Percentiles rank a stretch among this genome's conserved stretches.
These are phyloP conservation scores for Ailuropoda melanoleuca DNA, from an alignment of 2,113 vertebrate species.

Conservation along the genomic window DNA sequence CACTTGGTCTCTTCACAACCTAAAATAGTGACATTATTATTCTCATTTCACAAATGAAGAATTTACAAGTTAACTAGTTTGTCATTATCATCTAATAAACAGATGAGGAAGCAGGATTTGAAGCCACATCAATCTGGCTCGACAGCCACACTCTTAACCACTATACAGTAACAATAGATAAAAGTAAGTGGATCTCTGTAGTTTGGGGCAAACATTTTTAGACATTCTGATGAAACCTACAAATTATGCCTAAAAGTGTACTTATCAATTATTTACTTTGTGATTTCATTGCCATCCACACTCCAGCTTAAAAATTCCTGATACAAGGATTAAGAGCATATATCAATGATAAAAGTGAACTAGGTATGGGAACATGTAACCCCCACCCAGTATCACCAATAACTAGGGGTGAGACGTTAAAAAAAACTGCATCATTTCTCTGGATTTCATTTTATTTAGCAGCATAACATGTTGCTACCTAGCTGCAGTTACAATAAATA, in stretches of 20 bases:
- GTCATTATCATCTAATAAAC: background rate
- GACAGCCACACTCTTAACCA: background rate
- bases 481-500: background rate
- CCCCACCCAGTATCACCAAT: background rate
- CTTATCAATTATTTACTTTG: background rate
- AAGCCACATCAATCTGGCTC: background rate
- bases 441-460: background rate
- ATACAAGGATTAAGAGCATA: background rate
- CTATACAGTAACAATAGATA: background rate
- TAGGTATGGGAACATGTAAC: background rate
- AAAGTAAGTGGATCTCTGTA: background rate
- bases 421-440: background rate
- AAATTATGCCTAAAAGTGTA: background rate
- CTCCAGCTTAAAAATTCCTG: background rate
- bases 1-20: background rate
- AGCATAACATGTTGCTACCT: background rate
- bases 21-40: background rate
- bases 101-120: background rate
- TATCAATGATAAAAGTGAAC: background rate
- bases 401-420: background rate
- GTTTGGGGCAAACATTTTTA: background rate
- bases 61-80: background rate
- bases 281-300: slow-evolving; percentile 19
- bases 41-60: background rate
- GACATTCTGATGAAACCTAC: background rate